Conservation (phyloP, 2,888 invertebrate species). For the Meloe dianella region DNA sequence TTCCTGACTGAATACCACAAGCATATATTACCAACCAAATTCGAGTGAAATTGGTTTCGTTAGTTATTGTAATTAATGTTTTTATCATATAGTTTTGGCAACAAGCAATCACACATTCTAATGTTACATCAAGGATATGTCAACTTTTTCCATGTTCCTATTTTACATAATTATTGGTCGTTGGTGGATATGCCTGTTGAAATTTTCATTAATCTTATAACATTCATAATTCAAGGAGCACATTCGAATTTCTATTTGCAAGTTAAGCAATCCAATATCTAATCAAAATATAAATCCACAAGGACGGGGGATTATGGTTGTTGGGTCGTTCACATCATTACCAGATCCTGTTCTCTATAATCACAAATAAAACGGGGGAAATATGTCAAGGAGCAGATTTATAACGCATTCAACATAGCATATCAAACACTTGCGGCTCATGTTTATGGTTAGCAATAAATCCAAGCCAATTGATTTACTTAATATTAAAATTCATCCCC, state of each 20-base stretch:
- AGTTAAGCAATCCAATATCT: constrained; percentile 15
- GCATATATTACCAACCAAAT: constrained; percentile 19
- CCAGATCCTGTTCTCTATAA: constrained; percentile 2
- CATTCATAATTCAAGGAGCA: not conserved
- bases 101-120: not conserved
- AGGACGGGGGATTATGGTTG: not conserved
- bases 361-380: constrained; percentile 3
- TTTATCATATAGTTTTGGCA: not conserved
- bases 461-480: constrained; percentile 25
- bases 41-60: constrained; percentile 8
- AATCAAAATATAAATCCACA: constrained; percentile 13
- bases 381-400: constrained; percentile 4
- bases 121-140: not conserved
- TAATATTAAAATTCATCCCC: not conserved
- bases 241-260: constrained; percentile 10
- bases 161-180: too few relatives aligned
- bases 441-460: constrained; percentile 29
- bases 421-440: constrained; percentile 27
- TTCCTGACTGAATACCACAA: constrained; percentile 19
- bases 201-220: not conserved
- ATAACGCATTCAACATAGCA: constrained; percentile 22
- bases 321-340: not conserved
- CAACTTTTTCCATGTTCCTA: too few relatives aligned
- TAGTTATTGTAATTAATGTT: constrained; percentile 12
- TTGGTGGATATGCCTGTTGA: not conserved